These are phyloP conservation scores for Thamnophis elegans DNA, from an alignment of 2,797 vertebrate genomes.

Conservation along the genomic window DNA sequence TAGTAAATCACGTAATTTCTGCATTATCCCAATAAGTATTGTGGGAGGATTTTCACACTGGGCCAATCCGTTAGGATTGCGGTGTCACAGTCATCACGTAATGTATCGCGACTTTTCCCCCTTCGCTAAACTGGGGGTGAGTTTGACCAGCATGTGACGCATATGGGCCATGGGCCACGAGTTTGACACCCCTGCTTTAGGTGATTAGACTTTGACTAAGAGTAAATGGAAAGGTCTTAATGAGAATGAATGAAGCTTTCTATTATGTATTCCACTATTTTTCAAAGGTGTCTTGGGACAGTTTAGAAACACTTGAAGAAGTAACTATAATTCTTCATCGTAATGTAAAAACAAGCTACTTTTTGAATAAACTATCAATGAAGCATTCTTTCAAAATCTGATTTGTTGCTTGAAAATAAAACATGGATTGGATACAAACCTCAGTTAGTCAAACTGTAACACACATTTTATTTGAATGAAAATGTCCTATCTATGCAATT, in stretches of 20 bases:
- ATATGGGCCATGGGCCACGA: no score
- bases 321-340: not conserved
- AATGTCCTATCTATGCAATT: not conserved
- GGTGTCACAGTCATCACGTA: no score
- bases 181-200: not conserved
- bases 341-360: not conserved
- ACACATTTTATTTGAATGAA: not conserved
- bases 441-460: not conserved
- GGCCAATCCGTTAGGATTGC: not conserved
- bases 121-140: no score
- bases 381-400: not conserved
- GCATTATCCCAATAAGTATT: not conserved
- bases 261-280: not conserved
- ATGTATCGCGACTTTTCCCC: no score
- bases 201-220: not conserved
- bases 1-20: not conserved
- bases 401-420: not conserved
- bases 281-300: not conserved
- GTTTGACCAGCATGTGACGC: no score
- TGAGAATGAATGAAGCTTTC: not conserved
- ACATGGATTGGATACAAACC: not conserved
- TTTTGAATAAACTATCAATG: not conserved
- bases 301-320: not conserved
- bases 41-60: not conserved
- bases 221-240: not conserved